Evolutionary conservation across 2,797 vertebrate species (phyloP).

Genomic region (Diceros bicornis): DNA sequence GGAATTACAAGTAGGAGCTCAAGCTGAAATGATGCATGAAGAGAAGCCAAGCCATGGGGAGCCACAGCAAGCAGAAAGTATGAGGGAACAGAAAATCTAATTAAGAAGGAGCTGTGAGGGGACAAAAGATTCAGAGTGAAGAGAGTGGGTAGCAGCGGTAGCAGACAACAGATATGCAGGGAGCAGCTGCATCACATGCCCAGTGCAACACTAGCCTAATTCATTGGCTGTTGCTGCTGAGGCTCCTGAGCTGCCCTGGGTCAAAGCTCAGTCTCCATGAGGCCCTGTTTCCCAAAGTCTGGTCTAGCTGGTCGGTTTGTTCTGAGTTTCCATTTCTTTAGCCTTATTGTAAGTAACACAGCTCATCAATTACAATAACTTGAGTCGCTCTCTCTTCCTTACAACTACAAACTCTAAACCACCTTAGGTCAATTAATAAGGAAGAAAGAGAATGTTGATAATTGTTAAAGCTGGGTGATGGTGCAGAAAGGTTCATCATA

Average conservation of each 20-base stretch:
- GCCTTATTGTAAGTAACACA: background rate
- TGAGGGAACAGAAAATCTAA: background rate
- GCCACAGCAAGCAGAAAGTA: background rate
- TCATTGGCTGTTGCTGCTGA: background rate
- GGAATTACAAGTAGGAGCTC: background rate
- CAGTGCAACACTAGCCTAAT: background rate
- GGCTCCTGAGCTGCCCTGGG: background rate
- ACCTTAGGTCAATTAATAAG: background rate
- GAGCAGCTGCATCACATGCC: background rate
- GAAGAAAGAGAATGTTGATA: background rate
- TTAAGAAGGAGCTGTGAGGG: background rate
- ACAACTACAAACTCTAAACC: background rate
- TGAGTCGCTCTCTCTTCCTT: background rate
- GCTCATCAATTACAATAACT: background rate
- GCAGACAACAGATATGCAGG: background rate
- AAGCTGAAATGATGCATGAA: background rate
- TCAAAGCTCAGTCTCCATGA: background rate
- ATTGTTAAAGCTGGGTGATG: background rate
- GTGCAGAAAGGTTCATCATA: background rate
- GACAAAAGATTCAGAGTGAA: background rate
- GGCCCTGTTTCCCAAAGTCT: background rate
- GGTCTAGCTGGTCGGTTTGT: background rate
- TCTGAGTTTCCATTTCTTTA: background rate
- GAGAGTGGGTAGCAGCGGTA: background rate
- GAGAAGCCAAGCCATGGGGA: background rate